Base-by-base conservation (phyloP, 1,140 invertebrate genomes). In the Papilio polyxenes region DNA sequence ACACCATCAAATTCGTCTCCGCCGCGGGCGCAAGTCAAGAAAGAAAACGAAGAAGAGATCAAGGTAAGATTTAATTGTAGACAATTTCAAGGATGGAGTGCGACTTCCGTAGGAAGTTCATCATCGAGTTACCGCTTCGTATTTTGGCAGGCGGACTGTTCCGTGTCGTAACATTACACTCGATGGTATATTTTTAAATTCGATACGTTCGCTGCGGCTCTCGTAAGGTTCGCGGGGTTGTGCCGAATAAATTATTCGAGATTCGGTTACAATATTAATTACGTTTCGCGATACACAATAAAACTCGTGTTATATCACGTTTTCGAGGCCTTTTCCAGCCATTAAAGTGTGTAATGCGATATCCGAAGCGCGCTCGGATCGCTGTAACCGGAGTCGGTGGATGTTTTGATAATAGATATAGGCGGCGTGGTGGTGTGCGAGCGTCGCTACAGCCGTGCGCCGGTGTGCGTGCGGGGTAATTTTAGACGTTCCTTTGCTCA, bases 361-460 rank as follows among this genome's bases (percentile, higher is more conserved):
- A 92, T 91, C 89, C 87, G 93, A 92, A 94, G 91, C 93, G 92
- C 92, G 92, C 92, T 93, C 93, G 92, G 92, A 92, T 94, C 92
- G 90, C 92, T 92, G 93, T 93, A 94, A 94, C 91, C 90, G 85
- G 92, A 94, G 89, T 87, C 88, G 90, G 86, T 94, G 92, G 91
- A 93, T 94, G 92, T 94, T 94, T 94, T 94, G 93, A 94, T 94
- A 94, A 93, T 94, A 94, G 93, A 93, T 93, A 94, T 93, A 93
- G 90, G 91, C 89, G 87, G 85, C 81, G 89, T 82, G 76, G 81
- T 75, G 88, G 92, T 94, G 89, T 90, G 90, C 82, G 90, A 88
- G 89, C 88, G 86, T 93, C 88, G 84, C 83, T 83, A 93, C 85
- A 82, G 79, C 83, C 81, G 82, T 83, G 83, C 76, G 83, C 80